Base-by-base conservation (phyloP, 1,140 invertebrate species). In the Orchesella cincta region DNA sequence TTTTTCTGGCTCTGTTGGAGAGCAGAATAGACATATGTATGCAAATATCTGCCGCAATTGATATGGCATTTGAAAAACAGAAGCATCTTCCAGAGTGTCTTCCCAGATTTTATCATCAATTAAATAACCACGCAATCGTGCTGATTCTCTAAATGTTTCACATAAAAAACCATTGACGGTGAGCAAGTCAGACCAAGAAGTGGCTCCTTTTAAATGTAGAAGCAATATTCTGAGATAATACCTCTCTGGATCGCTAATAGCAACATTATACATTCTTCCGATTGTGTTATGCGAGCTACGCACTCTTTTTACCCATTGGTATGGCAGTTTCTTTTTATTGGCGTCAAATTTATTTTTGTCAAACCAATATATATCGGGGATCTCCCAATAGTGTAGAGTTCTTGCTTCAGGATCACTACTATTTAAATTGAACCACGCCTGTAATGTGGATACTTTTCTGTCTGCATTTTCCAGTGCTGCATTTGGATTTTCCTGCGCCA, bases 11-110 rank as follows among this genome's bases (percentile, higher is more conserved):
- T 85, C 79, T 26, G 82, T 81, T 74, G 82, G 81, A 75, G 76
- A 81, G 78, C 84, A 83, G 74, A 79, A 83, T 74, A 80, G 76
- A 26, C 84, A 81, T 62, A 86, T 84, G 67, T 86, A 85, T 35
- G 83, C 83, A 83, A 87, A 86, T 82, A 86, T 84, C 79, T 82
- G 82, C 52, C 84, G 83, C 74, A 88, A 84, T 83, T 87, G 83
- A 26, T 83, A 76, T 82, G 84, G 83, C 81, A 46, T 64, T 79
- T 81, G 71, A 74, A 83, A 73, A 76, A 78, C 81, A 16, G 79
- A 75, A 67, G 84, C 83, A 83, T 86, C 84, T 79, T 64, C 80
- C 78, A 87, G 79, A 76, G 82, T 82, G 74, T 73, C 52, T 12
- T 83, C 82, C 85, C 85, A 86, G 35, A 85, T 83, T 67, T 81